Evolutionary conservation across 1,140 invertebrate species (phyloP).

Genomic region (Campoletis sonorensis): DNA sequence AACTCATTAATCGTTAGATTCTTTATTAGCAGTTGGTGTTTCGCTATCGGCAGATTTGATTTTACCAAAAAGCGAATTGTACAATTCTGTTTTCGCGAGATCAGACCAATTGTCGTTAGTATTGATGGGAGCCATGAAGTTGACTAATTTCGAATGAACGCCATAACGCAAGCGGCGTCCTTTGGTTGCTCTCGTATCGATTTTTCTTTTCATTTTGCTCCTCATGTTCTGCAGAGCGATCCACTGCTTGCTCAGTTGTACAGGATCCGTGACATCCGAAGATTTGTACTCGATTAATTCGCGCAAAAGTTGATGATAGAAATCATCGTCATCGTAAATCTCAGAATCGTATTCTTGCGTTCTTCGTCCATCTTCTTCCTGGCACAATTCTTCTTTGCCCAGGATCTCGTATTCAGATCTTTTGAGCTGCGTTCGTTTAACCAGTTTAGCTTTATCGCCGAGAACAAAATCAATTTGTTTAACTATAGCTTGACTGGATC

Average conservation of each 20-base stretch:
- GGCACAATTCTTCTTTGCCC: conserved; percentile 75
- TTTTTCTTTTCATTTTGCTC: conserved; percentile 92
- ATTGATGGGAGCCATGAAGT: conserved; percentile 93
- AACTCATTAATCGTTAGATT: background rate
- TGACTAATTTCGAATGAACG: conserved; percentile 93
- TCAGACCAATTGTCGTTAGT: conserved; percentile 83
- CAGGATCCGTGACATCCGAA: conserved; percentile 87
- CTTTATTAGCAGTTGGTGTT: conserved; percentile 29
- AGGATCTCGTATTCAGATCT: conserved; percentile 85
- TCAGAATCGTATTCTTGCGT: conserved; percentile 85
- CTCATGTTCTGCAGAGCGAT: conserved; percentile 93
- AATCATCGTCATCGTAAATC: conserved; percentile 98
- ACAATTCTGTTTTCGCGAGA: conserved; percentile 88
- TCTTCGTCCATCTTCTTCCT: conserved; percentile 71
- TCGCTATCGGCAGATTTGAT: conserved; percentile 57
- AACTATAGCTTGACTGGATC: conserved; percentile 85
- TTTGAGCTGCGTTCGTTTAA: conserved; percentile 89
- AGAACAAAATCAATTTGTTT: conserved; percentile 93
- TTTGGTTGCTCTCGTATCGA: conserved; percentile 95
- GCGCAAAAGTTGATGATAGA: conserved; percentile 94
- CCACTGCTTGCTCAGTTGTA: conserved; percentile 89
- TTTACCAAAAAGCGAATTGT: conserved; percentile 90
- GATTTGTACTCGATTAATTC: conserved; percentile 96
- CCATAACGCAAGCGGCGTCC: conserved; percentile 93
- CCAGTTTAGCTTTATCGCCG: conserved; percentile 85